These are phyloP conservation scores for Euura lappo DNA, from an alignment of 1,140 invertebrate genomes.

Conservation along the genomic window DNA sequence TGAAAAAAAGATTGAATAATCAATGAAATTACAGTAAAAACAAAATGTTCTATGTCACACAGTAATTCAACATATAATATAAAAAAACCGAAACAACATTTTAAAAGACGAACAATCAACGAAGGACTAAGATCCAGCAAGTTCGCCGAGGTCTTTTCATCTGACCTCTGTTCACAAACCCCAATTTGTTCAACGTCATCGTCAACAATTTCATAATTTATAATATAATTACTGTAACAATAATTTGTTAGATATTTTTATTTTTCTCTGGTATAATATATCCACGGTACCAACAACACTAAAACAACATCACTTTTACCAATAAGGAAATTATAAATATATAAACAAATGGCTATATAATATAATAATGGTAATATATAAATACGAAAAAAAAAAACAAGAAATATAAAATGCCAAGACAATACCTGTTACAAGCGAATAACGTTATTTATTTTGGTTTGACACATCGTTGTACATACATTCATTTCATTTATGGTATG, in stretches of 20 bases:
- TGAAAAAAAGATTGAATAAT: background rate
- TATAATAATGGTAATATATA: slow-evolving; percentile 4
- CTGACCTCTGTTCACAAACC: background rate
- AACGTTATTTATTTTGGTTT: slow-evolving; percentile 34
- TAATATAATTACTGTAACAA: slow-evolving; percentile 6
- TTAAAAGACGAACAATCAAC: background rate
- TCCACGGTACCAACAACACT: no score
- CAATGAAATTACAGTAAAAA: slow-evolving; percentile 1
- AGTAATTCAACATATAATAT: background rate
- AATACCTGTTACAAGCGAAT: slow-evolving; percentile 17
- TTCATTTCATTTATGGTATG: background rate
- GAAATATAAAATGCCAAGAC: slow-evolving; percentile 1
- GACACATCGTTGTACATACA: slow-evolving; percentile 27
- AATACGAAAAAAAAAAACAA: background rate
- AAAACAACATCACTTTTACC: no score
- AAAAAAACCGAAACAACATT: background rate
- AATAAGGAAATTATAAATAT: no score
- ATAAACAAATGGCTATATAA: no score
- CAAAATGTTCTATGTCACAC: slow-evolving; percentile 12
- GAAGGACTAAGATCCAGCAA: background rate
- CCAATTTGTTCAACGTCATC: background rate
- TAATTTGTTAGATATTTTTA: background rate
- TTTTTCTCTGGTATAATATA: no score
- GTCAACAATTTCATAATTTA: slow-evolving; percentile 3
- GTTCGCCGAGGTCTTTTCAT: background rate